Evolutionary conservation across 2,113 vertebrate genomes (phyloP).

Genomic region (Microcebus murinus): DNA sequence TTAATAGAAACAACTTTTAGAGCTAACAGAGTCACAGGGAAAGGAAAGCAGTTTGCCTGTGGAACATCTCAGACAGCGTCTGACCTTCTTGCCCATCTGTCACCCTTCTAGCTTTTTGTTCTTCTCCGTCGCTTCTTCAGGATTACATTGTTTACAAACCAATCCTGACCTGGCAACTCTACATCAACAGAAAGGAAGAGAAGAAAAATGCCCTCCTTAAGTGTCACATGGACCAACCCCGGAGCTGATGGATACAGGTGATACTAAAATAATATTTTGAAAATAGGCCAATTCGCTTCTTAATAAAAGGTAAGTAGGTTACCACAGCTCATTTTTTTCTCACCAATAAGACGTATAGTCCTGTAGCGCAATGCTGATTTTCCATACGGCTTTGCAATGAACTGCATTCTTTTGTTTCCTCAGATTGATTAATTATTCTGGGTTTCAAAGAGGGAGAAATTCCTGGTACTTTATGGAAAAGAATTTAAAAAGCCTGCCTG

Average conservation of each 20-base stretch:
- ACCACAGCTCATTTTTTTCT: neutral
- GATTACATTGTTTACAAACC: neutral
- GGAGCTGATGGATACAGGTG: neutral
- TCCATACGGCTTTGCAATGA: neutral
- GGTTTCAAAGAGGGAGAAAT: neutral
- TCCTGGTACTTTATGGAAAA: neutral
- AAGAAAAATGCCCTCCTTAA: neutral
- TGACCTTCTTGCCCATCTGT: neutral
- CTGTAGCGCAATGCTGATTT: neutral
- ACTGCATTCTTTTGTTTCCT: neutral
- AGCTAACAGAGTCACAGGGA: neutral
- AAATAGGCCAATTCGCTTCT: neutral
- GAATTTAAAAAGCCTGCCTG: neutral
- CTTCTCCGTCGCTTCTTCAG: neutral
- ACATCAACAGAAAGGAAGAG: neutral
- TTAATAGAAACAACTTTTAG: neutral
- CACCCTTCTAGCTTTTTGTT: neutral
- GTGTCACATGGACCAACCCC: neutral
- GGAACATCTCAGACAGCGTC: neutral
- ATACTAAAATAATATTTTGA: neutral
- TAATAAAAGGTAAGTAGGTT: neutral
- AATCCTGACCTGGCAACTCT: neutral
- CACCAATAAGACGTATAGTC: neutral
- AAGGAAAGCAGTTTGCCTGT: neutral
- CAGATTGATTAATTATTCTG: neutral